Evolutionary conservation across 1,140 invertebrate genomes (phyloP), one percentile per base, ranked within the genome.

Genomic region (Maniola jurtina): DNA sequence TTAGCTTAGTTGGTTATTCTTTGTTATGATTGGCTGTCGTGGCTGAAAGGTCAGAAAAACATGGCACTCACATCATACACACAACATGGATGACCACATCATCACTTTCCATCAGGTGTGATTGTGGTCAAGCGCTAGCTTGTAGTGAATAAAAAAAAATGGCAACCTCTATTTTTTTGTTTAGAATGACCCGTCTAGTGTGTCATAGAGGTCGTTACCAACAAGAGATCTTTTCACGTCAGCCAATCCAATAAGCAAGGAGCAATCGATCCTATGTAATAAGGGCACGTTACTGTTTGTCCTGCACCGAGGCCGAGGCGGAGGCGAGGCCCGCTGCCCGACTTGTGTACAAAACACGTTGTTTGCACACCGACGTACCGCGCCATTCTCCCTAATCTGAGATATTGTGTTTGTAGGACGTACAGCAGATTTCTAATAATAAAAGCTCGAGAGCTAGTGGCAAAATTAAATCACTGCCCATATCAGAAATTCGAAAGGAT

Each of bases 321-420:
- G 42, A 11, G 13, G 11, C 9, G 48, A 73, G 68, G 73, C 74
- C 71, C 66, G 64, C 71, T 67, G 68, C 55, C 73, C 68, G 73
- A 77, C 75, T 70, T 77, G 72, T 73, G 75, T 77, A 75, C 72
- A 80, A 75, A 77, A 75, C 75, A 71, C 70, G 68, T 61, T 81
- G 79, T 81, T 83, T 83, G 71, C 75, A 57, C 64, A 50, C 60
- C 64, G 75, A 76, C 71, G 60, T 74, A 73, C 70, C 65, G 61
- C 66, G 64, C 67, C 69, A 73, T 72, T 71, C 68, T 67, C 73
- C 76, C 75, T 81, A 80, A 84, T 80, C 81, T 72, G 73, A 83
- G 74, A 81, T 81, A 83, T 81, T 81, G 77, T 77, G 75, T 83
- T 83, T 81, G 77, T 76, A 68, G 73, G 70, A 62, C 72, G 61